Evolutionary conservation across 1,140 invertebrate genomes (phyloP), one percentile per base, ranked within the genome.

Genomic region (Eufriesea mexicana): DNA sequence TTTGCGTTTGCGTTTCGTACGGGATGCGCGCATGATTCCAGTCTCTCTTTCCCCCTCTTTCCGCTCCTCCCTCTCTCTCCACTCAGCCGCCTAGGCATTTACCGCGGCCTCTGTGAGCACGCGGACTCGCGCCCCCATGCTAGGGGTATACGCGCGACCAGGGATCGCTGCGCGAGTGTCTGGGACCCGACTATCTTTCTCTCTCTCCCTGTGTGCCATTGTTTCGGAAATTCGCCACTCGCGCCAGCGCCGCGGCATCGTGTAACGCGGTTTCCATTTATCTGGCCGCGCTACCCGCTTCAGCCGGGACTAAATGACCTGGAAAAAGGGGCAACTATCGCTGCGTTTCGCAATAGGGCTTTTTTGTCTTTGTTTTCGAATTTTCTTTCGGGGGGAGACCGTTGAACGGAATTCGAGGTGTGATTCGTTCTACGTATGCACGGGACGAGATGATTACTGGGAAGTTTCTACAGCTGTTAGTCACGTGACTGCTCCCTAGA

Each of bases 1-100:
- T 88, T 88, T 83, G 82, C 85, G 88, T 86, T 86, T 82, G 83
- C 87, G 88, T 88, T 88, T 79, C 84, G 81, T 90, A 85, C 82
- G 86, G 87, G 86, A 88, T 88, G 81, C 71, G 79, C 73, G 79
- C 72, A 86, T 68, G 82, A 79, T 85, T 78, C 79, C 51, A 35
- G 35, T 4, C 35, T 35, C 35, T 35, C 35, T 35, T 35, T 35
- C 35, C 35, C 35, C 4, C 35, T 35, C 35, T 35, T 35, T 35
- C 35, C 35, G 35, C 1, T 4, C 35, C 49, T 55, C 6, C 6
- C 54, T 55, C 54, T 23, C 59, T 54, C 64, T 25, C 28, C 4
- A 14, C 49, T 10, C 49, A 9, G n/a, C n/a, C n/a, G n/a, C n/a
- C 16, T 51, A 35, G 49, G 49, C 49, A 51, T 51, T 51, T 47